Percentiles rank a stretch among this genome's conserved stretches.
phyloP scores from a whole-genome alignment of 2,888 invertebrate species.

The Epsilonema sp. region DNA sequence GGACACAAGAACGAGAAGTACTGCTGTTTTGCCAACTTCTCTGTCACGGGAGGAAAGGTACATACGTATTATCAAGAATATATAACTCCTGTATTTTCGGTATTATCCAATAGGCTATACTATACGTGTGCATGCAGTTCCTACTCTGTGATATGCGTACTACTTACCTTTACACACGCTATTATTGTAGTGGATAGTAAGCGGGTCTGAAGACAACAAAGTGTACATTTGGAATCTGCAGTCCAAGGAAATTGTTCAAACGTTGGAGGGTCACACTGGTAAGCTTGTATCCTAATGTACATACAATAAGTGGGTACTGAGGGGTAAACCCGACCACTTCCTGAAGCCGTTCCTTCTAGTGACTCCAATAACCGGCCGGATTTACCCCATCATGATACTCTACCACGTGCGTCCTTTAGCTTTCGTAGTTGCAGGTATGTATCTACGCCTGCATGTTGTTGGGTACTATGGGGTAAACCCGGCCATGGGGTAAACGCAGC shows the following conservation, averaged over 20 bases:
- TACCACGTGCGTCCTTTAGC: no score
- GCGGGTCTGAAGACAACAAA: conserved; percentile 96
- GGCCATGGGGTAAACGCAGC: no score
- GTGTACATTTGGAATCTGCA: conserved; percentile 99
- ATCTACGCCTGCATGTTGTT: no score
- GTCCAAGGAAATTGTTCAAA: conserved; percentile 96
- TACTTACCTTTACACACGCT: no score
- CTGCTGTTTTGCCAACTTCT: conserved; percentile 98
- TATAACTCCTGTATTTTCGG: not conserved
- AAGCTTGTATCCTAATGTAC: conserved; percentile 3
- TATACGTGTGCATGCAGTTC: not conserved
- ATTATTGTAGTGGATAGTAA: conserved; percentile 92
- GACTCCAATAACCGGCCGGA: no score
- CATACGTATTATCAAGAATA: no score
- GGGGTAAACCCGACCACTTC: not conserved
- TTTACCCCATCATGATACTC: no score
- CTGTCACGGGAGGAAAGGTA: conserved; percentile 96
- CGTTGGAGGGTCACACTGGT: conserved; percentile 87
- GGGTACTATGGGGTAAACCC: no score
- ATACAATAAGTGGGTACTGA: not conserved
- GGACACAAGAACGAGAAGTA: conserved; percentile 98
- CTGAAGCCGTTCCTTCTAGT: no score
- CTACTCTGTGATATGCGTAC: no score
- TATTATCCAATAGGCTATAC: not conserved
- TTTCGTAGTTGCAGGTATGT: no score